Conservation (phyloP, 2,888 invertebrate genomes). For the Perithous albicinctus region DNA sequence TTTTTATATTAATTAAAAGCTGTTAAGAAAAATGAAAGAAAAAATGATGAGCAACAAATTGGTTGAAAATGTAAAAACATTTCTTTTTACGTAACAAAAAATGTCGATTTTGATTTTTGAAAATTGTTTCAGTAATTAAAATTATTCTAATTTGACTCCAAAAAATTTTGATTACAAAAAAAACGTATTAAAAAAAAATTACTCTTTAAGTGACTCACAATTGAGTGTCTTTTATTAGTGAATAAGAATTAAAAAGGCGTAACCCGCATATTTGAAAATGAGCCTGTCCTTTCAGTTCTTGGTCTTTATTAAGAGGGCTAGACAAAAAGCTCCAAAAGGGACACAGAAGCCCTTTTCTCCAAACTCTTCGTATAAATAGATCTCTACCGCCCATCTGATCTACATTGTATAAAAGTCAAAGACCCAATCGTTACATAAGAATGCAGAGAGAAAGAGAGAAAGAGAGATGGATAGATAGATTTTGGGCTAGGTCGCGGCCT, state of each 20-base stretch:
- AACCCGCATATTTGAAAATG: neutral
- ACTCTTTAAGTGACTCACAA: no score
- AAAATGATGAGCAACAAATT: no score
- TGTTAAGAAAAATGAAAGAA: no score
- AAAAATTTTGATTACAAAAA: no score
- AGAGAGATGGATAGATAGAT: no score
- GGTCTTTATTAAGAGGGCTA: neutral
- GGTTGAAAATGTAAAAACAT: no score
- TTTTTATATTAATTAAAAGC: no score
- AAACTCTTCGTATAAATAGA: constrained; percentile 54
- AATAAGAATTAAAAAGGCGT: neutral
- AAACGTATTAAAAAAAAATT: no score
- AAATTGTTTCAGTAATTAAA: no score
- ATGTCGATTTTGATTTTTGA: no score
- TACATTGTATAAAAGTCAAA: constrained; percentile 65
- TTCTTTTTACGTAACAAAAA: no score
- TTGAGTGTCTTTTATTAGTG: neutral
- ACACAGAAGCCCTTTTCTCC: constrained; percentile 45
- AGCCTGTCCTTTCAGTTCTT: neutral
- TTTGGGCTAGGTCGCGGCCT: constrained; percentile 75
- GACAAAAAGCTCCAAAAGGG: neutral
- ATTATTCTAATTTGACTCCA: no score
- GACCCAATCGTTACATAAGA: constrained; percentile 73
- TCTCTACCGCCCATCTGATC: constrained; percentile 56
- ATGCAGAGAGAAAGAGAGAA: constrained; percentile 67